phyloP scores from a whole-genome alignment of 2,797 vertebrate genomes.

The Trachurus trachurus region DNA sequence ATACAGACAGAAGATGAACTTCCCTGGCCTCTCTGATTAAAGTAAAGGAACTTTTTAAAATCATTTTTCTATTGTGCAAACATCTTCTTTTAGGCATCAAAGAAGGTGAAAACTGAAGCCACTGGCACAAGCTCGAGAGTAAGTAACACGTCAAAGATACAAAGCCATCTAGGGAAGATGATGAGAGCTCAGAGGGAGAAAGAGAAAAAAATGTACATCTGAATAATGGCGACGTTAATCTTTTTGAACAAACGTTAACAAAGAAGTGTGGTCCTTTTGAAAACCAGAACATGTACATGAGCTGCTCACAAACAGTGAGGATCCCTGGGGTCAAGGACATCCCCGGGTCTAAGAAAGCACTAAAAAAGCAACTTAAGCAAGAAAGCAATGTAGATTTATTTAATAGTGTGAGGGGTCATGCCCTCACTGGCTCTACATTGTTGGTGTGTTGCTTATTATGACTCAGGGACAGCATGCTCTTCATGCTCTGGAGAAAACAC shows the following conservation, averaged over 20 bases:
- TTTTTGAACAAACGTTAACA: slow-evolving; percentile 25
- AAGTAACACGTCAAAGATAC: slow-evolving; percentile 21
- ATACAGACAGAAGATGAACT: slow-evolving; percentile 27
- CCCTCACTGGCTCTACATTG: slow-evolving; percentile 80
- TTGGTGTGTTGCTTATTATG: slow-evolving; percentile 82
- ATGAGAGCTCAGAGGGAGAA: slow-evolving; percentile 15
- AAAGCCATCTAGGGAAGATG: slow-evolving; percentile 9
- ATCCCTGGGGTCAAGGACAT: slow-evolving; percentile 92
- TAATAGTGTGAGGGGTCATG: slow-evolving; percentile 85
- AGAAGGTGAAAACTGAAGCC: slow-evolving; percentile 36
- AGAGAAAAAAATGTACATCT: slow-evolving; percentile 10
- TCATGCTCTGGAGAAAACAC: slow-evolving; percentile 53
- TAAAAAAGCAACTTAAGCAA: slow-evolving; percentile 95
- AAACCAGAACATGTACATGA: slow-evolving; percentile 80
- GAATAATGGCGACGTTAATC: slow-evolving; percentile 21
- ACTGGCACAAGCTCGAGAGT: background rate
- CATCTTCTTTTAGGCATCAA: slow-evolving; percentile 51
- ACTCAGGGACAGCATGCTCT: slow-evolving; percentile 84
- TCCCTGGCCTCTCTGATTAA: slow-evolving; percentile 36
- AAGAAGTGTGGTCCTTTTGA: slow-evolving; percentile 60
- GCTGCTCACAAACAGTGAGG: slow-evolving; percentile 89
- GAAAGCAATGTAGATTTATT: slow-evolving; percentile 94
- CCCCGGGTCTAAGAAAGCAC: slow-evolving; percentile 84
- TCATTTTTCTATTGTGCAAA: slow-evolving; percentile 56
- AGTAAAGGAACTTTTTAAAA: background rate